These are phyloP conservation scores for Brevipalpus yothersi DNA, from an alignment of 1,140 invertebrate genomes.

Conservation along the genomic window DNA sequence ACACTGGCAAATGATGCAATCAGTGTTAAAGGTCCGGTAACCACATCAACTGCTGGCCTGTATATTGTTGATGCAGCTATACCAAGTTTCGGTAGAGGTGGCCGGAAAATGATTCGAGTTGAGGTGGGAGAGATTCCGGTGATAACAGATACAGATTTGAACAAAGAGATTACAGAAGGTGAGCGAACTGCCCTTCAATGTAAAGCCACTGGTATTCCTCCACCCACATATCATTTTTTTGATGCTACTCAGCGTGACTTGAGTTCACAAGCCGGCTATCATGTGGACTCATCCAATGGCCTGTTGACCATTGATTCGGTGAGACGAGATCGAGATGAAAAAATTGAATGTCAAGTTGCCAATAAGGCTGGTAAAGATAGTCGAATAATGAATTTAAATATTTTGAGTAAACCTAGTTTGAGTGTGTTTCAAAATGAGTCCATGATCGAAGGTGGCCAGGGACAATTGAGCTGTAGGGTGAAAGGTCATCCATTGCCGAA, in stretches of 20 bases:
- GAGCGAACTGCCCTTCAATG: slow-evolving; percentile 44
- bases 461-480: slow-evolving; percentile 41
- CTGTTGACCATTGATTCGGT: slow-evolving; percentile 46
- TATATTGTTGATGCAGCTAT: neutral
- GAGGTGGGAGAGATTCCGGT: slow-evolving; percentile 24
- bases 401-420: slow-evolving; percentile 38
- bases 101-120: neutral
- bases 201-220: slow-evolving; percentile 50
- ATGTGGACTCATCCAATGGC: slow-evolving; percentile 32
- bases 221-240: slow-evolving; percentile 53
- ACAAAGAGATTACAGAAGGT: slow-evolving; percentile 44
- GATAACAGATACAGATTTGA: slow-evolving; percentile 30
- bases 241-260: slow-evolving; percentile 26
- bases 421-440: slow-evolving; percentile 48
- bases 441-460: slow-evolving; percentile 31
- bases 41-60: slow-evolving; percentile 35
- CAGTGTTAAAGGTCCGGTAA: slow-evolving; percentile 44
- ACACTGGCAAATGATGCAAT: slow-evolving; percentile 46
- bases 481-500: slow-evolving; percentile 45
- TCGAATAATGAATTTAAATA: slow-evolving; percentile 26
- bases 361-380: slow-evolving; percentile 45
- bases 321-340: slow-evolving; percentile 35
- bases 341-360: slow-evolving; percentile 52
- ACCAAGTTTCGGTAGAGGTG: neutral
- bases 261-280: slow-evolving; percentile 35